Conservation (phyloP, 2,797 vertebrate genomes). For the Anableps anableps region DNA sequence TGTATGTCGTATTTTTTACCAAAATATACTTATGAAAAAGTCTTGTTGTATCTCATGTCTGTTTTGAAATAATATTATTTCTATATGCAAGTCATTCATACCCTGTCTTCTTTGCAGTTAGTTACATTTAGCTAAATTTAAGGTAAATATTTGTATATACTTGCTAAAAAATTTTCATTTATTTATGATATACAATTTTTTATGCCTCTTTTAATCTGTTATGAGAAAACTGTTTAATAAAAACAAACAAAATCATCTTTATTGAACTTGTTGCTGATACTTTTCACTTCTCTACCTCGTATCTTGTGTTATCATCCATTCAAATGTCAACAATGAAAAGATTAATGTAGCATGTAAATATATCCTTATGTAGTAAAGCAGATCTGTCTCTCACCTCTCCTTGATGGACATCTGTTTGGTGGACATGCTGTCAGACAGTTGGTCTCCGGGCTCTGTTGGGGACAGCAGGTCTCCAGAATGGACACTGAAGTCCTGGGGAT, state of each 20-base stretch:
- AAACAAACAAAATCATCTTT: neutral
- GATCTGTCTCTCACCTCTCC: constrained; percentile 86
- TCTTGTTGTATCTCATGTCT: too few species aligned
- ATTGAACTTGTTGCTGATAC: neutral
- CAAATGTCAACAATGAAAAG: neutral
- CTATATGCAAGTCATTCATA: too few species aligned
- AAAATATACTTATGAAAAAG: too few species aligned
- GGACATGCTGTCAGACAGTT: constrained; percentile 82
- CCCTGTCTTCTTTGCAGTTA: too few species aligned
- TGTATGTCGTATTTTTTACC: too few species aligned
- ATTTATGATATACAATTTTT: neutral
- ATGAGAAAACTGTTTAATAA: neutral
- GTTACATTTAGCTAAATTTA: neutral
- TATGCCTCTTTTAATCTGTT: neutral
- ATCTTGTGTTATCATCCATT: neutral
- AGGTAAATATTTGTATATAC: neutral
- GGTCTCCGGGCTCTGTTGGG: constrained; percentile 78
- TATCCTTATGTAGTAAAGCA: neutral
- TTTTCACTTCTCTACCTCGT: neutral
- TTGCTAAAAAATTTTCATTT: neutral
- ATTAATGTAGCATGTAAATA: neutral
- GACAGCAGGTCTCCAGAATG: constrained; percentile 66
- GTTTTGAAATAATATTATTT: too few species aligned
- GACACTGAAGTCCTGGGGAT: constrained; percentile 57
- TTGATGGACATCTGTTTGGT: constrained; percentile 95